A percentile compares a stretch with the other conserved stretches of the same genome.
Conservation (phyloP, 1,140 invertebrate genomes). For the Halictus rubicundus region DNA sequence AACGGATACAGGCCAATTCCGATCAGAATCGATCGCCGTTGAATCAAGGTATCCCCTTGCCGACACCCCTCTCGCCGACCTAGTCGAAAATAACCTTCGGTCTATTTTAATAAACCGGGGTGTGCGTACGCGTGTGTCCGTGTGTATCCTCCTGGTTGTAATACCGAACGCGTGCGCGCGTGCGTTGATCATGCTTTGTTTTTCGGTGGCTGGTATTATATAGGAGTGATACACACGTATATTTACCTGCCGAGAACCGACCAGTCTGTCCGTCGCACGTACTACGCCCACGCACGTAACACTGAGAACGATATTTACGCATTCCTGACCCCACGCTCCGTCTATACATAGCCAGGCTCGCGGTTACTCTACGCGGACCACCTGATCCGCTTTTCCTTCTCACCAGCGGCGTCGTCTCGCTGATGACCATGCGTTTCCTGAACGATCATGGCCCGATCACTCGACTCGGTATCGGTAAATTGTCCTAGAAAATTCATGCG, state of each 20-base stretch:
- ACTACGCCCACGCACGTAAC: slow-evolving; percentile 62
- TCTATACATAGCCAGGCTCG: slow-evolving; percentile 70
- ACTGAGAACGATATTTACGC: slow-evolving; percentile 73
- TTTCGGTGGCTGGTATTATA: neutral
- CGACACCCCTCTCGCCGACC: neutral
- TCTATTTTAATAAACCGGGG: slow-evolving; percentile 21
- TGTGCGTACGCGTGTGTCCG: too few relatives aligned
- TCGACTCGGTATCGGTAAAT: too few relatives aligned
- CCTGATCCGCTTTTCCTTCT: slow-evolving; percentile 64
- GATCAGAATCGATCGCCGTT: slow-evolving; percentile 61
- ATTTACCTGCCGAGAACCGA: slow-evolving; percentile 55
- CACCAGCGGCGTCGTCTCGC: slow-evolving; percentile 20
- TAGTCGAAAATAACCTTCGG: neutral
- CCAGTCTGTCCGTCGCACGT: slow-evolving; percentile 57
- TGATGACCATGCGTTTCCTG: slow-evolving; percentile 45
- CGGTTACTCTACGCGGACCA: slow-evolving; percentile 60
- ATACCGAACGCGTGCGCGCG: too few relatives aligned
- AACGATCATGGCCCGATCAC: neutral
- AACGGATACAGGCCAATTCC: slow-evolving; percentile 45
- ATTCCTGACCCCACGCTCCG: slow-evolving; percentile 72
- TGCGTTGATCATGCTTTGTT: neutral
- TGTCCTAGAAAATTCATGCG: too few relatives aligned
- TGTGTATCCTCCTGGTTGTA: too few relatives aligned
- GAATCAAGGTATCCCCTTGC: slow-evolving; percentile 58
- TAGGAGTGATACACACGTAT: slow-evolving; percentile 49